These are phyloP conservation scores for Trileptium ribeirensis DNA, from an alignment of 2,888 invertebrate genomes.

Conservation along the genomic window DNA sequence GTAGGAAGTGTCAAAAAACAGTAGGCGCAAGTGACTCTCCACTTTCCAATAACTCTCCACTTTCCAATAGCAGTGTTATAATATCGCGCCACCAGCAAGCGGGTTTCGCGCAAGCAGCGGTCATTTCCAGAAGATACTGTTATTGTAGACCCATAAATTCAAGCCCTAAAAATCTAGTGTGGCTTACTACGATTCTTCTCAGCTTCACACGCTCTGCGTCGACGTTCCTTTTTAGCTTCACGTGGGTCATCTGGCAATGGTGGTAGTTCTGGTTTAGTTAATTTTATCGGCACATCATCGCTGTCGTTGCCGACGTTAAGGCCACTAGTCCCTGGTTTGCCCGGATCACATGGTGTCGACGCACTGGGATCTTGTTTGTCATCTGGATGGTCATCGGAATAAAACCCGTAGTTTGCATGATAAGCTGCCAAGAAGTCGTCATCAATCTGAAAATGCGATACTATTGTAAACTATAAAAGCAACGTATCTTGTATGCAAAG, in stretches of 20 bases:
- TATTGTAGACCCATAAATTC: too few species aligned
- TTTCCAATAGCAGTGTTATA: too few species aligned
- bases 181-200: neutral
- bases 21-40: too few species aligned
- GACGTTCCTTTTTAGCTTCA: slow-evolving; percentile 22
- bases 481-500: neutral
- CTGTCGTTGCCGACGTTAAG: slow-evolving; percentile 21
- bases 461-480: neutral
- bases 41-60: too few species aligned
- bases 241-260: slow-evolving; percentile 26
- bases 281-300: slow-evolving; percentile 31
- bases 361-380: slow-evolving; percentile 7
- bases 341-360: slow-evolving; percentile 4
- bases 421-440: slow-evolving; percentile 92
- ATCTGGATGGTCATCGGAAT: slow-evolving; percentile 30
- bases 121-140: too few species aligned
- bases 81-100: too few species aligned
- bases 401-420: slow-evolving; percentile 75
- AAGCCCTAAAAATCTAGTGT: neutral
- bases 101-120: too few species aligned
- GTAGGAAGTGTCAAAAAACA: too few species aligned
- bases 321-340: neutral
- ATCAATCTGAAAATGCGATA: slow-evolving; percentile 62
- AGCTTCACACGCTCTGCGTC: neutral
- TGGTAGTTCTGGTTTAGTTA: slow-evolving; percentile 29